phyloP scores from a whole-genome alignment of 2,888 invertebrate genomes.

The Nomada hirtipes region DNA sequence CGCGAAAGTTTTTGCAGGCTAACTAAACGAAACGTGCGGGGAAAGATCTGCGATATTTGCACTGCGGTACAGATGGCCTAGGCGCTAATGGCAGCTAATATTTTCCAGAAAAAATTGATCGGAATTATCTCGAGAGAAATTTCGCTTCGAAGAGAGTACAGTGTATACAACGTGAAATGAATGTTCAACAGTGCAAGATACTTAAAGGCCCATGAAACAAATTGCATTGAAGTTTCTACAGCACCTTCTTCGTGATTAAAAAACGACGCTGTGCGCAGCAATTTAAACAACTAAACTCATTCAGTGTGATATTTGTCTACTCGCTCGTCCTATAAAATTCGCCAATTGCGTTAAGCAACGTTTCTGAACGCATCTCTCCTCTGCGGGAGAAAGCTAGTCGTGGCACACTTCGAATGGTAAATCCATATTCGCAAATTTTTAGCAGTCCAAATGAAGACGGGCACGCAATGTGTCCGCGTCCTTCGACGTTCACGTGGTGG shows the following conservation, averaged over 20 bases:
- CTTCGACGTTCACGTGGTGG: background rate
- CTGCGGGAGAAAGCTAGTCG: conserved; percentile 2
- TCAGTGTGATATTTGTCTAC: background rate
- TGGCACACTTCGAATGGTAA: conserved; percentile 13
- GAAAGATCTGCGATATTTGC: no score
- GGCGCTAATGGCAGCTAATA: no score
- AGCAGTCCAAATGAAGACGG: background rate
- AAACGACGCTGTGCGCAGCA: no score
- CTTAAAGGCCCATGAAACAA: no score
- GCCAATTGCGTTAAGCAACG: conserved; percentile 3
- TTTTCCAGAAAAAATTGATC: no score
- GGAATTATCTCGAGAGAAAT: no score
- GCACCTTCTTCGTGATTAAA: no score
- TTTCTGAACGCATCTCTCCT: background rate
- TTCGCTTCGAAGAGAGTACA: no score
- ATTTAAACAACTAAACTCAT: background rate
- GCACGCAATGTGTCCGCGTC: background rate
- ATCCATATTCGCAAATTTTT: conserved; percentile 3
- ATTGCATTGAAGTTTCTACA: no score
- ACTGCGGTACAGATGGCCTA: no score
- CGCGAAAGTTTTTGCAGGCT: background rate
- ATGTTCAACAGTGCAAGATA: no score
- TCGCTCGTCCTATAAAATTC: background rate
- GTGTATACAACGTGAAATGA: no score
- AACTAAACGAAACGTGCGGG: background rate